Conservation (phyloP, 2,888 invertebrate genomes). For the Tiliacea aurago region DNA sequence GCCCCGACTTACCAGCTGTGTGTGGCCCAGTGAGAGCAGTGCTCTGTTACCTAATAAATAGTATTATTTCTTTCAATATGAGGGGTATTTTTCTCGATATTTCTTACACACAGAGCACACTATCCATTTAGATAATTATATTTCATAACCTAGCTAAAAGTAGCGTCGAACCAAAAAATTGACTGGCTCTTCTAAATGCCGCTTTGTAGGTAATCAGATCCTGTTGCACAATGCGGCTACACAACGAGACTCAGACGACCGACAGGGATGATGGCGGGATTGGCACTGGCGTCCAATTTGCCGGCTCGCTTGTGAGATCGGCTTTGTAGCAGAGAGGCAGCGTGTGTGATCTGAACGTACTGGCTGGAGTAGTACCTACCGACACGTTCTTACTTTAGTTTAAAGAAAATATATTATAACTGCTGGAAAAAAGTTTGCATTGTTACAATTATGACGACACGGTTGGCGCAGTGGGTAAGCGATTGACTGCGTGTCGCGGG, state of each 20-base stretch:
- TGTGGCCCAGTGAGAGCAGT: too few species aligned
- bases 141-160: neutral
- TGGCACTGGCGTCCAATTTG: conserved; percentile 18
- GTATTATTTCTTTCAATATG: neutral
- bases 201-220: neutral
- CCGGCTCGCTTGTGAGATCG: neutral
- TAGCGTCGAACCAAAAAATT: neutral
- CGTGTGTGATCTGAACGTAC: neutral
- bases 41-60: too few species aligned
- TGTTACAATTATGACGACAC: neutral
- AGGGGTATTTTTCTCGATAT: too few species aligned
- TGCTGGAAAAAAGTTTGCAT: neutral
- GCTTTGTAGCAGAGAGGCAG: neutral
- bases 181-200: neutral
- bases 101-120: neutral
- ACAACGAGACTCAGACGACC: neutral
- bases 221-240: neutral
- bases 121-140: neutral
- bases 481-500: too few species aligned
- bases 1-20: too few species aligned
- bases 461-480: too few species aligned
- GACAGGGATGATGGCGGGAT: neutral
- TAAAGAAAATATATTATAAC: neutral
- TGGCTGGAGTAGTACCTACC: neutral
- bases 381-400: neutral